A percentile compares a stretch with the other conserved stretches of the same genome.
Evolutionary conservation across 1,140 invertebrate species (phyloP).

Genomic region (Eriosoma lanigerum): DNA sequence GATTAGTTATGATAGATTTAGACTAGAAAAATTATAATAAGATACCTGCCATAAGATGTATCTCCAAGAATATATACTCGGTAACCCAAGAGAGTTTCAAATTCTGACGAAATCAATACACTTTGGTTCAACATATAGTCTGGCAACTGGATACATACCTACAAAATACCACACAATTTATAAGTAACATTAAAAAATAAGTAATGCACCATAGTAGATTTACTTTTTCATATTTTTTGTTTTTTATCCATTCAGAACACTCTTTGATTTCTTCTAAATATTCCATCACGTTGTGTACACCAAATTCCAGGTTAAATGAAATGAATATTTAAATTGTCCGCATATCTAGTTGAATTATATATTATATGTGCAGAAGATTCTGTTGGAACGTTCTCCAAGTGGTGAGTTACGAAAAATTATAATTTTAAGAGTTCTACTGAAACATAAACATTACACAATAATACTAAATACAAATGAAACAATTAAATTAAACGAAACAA

Average conservation of each 20-base stretch:
- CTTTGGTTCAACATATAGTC: conserved; percentile 76
- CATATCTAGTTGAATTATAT: too few relatives aligned
- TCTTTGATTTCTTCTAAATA: conserved; percentile 8
- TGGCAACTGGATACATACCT: conserved; percentile 89
- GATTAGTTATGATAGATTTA: neutral
- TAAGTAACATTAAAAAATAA: neutral
- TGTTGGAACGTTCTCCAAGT: too few relatives aligned
- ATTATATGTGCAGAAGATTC: too few relatives aligned
- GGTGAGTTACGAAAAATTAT: too few relatives aligned
- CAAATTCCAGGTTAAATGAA: too few relatives aligned
- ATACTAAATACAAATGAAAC: too few relatives aligned
- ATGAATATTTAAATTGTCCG: too few relatives aligned
- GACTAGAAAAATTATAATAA: neutral
- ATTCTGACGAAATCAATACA: conserved; percentile 65
- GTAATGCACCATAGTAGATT: neutral
- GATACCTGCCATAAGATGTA: conserved; percentile 85
- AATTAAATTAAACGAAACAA: too few relatives aligned
- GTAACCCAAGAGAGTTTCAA: conserved; percentile 64
- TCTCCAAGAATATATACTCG: conserved; percentile 87
- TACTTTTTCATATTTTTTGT: conserved; percentile 23
- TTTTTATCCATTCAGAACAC: conserved; percentile 47
- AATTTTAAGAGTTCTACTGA: too few relatives aligned
- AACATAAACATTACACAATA: too few relatives aligned
- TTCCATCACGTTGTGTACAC: neutral
- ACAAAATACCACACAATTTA: conserved; percentile 2